Evolutionary conservation across 1,140 invertebrate species (phyloP), one percentile per base, ranked within the genome.

Genomic region (Megathymus violae): DNA sequence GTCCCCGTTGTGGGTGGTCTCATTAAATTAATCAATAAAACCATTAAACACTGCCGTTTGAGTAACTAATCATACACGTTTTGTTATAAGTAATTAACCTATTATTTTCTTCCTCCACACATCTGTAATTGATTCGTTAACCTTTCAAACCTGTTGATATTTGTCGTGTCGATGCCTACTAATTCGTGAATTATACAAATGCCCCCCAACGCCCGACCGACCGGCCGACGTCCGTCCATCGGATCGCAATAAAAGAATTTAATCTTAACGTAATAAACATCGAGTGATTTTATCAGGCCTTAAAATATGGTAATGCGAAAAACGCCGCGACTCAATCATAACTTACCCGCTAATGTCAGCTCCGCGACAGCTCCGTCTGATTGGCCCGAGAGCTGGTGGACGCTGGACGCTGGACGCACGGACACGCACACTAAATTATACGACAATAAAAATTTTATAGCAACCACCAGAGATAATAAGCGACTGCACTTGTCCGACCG

Each of bases 291-390:
- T 82, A 82, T 78, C 76, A 62, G 51, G 52, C 19, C 63, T 67
- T 78, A 76, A 80, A 71, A 78, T 80, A 82, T 70, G 76, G 69
- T 74, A 76, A 82, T 82, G 79, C 71, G 71, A 71, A 70, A 70
- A 74, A 74, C 62, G 62, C 62, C 65, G 66, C 65, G 74, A 60
- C 67, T 83, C 76, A 83, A 80, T 83, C 78, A 80, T 83, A 83
- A 79, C 74, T 81, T 81, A 79, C 73, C 40, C 43, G 61, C 68
- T 80, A 80, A 83, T 83, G 75, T 74, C 74, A 74, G 64, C 10
- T 25, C 56, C 27, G 60, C 64, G 77, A 78, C 73, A 75, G 61
- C 52, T 48, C 34, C 66, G 62, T 64, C 76, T 80, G 78, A 78
- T 78, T 80, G 80, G 68, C 46, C 56, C 48, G 36, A n/a, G n/a